These are phyloP conservation scores for Podarcis cretensis DNA, from an alignment of 2,113 vertebrate species.

Conservation along the genomic window DNA sequence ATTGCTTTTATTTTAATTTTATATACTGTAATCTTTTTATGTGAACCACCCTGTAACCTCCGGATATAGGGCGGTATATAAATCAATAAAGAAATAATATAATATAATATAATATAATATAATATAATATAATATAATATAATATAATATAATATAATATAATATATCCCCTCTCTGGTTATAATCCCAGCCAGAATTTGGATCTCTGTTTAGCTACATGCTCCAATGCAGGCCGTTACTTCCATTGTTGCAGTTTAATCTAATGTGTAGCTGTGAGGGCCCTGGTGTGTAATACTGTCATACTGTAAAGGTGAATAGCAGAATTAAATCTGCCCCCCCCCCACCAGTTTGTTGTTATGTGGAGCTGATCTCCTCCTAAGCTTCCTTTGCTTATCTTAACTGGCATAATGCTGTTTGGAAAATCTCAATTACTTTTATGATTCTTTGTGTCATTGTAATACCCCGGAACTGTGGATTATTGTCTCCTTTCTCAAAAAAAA, in stretches of 20 bases:
- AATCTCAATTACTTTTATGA: not conserved
- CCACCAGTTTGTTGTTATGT: not conserved
- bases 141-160: no score
- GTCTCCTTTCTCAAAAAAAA: not conserved
- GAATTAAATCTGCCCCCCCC: not conserved
- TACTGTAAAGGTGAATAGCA: not conserved
- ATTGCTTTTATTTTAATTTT: no score
- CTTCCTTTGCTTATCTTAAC: not conserved
- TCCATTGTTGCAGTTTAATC: not conserved
- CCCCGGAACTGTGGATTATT: not conserved
- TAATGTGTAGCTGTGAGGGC: not conserved
- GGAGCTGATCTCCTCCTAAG: not conserved
- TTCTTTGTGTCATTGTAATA: not conserved
- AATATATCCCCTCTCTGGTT: not conserved
- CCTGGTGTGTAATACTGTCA: not conserved
- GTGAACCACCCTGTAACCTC: no score
- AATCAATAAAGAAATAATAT: no score
- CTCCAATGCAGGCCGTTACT: not conserved
- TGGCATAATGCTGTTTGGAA: not conserved
- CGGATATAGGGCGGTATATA: no score
- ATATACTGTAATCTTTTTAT: no score
- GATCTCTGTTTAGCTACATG: not conserved
- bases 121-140: no score
- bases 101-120: no score
- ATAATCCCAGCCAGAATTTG: not conserved